Evolutionary conservation across 2,888 invertebrate species (phyloP).

Genomic region (Augochlorella aurata): DNA sequence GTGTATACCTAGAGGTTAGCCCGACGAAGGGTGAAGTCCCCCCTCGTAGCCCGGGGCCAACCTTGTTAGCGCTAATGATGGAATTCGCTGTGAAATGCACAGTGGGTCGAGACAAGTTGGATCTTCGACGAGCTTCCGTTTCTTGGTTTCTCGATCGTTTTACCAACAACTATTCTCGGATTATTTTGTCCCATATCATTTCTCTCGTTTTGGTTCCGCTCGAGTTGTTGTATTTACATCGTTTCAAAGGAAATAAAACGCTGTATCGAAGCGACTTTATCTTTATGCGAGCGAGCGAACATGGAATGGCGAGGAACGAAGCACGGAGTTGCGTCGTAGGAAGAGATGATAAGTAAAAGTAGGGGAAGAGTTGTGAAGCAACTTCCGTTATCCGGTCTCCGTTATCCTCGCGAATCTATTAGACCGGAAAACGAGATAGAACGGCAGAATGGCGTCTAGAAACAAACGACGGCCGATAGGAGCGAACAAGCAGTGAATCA

Average conservation of each 20-base stretch:
- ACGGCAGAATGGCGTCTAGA: constrained; percentile 77
- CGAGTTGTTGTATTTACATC: neutral
- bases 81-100: constrained; percentile 71
- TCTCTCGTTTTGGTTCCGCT: neutral
- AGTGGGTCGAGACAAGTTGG: constrained; percentile 52
- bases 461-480: constrained; percentile 80
- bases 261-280: no score
- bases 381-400: constrained; percentile 31
- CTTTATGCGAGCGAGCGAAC: neutral
- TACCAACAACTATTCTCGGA: neutral
- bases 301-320: neutral
- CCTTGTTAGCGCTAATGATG: constrained; percentile 80
- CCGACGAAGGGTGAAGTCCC: constrained; percentile 58
- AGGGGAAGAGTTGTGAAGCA: constrained; percentile 33
- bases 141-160: neutral
- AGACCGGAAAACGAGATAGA: constrained; percentile 79
- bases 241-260: no score
- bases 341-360: constrained; percentile 36
- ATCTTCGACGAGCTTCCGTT: constrained; percentile 12
- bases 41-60: constrained; percentile 73
- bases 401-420: constrained; percentile 73
- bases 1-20: constrained; percentile 57
- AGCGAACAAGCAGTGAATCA: constrained; percentile 81
- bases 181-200: neutral
- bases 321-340: neutral